Conservation (phyloP, 2,113 vertebrate genomes). For the Ceyx margarethae region DNA sequence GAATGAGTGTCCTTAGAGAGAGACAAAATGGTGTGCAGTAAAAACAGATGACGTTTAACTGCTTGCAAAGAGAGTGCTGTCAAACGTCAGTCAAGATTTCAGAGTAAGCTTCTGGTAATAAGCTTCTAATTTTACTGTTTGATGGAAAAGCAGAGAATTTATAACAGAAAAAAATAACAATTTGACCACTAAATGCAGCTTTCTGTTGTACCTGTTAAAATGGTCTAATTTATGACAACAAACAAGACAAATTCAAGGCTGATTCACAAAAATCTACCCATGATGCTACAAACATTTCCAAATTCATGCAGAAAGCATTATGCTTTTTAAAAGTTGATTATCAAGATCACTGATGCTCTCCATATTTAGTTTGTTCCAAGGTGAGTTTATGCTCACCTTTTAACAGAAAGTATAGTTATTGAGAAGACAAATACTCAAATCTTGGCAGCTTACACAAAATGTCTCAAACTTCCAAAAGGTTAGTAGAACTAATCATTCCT, state of each 20-base stretch:
- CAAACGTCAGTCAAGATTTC: not conserved
- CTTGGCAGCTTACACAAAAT: not conserved
- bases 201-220: not conserved
- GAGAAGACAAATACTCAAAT: not conserved
- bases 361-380: not conserved
- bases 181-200: not conserved
- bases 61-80: not conserved
- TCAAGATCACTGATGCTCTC: not conserved
- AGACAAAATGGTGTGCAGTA: not conserved
- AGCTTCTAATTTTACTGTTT: not conserved
- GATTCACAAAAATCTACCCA: not conserved
- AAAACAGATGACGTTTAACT: not conserved
- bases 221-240: not conserved
- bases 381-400: not conserved
- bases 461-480: not conserved
- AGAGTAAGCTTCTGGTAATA: not conserved
- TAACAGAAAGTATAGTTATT: not conserved
- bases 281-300: not conserved
- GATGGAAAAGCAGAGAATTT: not conserved
- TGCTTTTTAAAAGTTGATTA: accelerated
- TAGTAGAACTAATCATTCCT: not conserved
- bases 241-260: not conserved
- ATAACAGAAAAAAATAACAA: not conserved
- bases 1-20: not conserved
- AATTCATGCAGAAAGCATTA: not conserved